Conservation (phyloP, 1,140 invertebrate genomes). For the Saccostrea glomerata region DNA sequence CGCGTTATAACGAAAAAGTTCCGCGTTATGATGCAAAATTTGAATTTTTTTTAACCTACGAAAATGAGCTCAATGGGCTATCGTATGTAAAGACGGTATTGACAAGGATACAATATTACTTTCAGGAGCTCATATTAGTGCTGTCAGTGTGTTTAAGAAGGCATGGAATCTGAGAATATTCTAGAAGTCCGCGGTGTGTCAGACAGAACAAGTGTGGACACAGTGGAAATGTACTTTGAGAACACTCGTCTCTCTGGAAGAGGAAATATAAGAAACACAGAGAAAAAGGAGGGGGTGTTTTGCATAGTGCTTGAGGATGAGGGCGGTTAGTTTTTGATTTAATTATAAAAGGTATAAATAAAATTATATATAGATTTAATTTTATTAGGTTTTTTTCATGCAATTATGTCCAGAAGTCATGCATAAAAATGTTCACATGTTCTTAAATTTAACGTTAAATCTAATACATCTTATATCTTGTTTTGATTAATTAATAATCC, state of each 20-base stretch:
- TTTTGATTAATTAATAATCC: no score
- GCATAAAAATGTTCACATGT: no score
- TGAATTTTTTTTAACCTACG: no score
- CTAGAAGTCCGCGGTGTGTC: slow-evolving; percentile 52
- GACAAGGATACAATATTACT: slow-evolving; percentile 20
- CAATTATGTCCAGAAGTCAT: no score
- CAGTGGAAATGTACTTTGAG: slow-evolving; percentile 61
- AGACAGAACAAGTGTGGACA: slow-evolving; percentile 43
- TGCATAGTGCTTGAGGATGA: slow-evolving; percentile 51
- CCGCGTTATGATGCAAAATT: no score
- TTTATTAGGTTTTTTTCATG: no score
- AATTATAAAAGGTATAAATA: no score
- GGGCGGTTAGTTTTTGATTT: slow-evolving; percentile 49
- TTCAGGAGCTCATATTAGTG: slow-evolving; percentile 31
- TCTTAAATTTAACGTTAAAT: no score
- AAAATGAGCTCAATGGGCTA: no score
- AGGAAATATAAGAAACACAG: slow-evolving; percentile 48
- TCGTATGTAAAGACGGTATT: slow-evolving; percentile 38
- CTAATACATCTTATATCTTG: no score
- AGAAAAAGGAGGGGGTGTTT: slow-evolving; percentile 43
- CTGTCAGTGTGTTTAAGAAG: not conserved
- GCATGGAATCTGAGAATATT: not conserved
- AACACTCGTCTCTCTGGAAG: slow-evolving; percentile 57
- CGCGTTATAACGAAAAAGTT: no score
- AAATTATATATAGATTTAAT: no score